A percentile compares a stretch with the other conserved stretches of the same genome.
Conservation (phyloP, 2,797 vertebrate species). For the Podarcis lilfordi region DNA sequence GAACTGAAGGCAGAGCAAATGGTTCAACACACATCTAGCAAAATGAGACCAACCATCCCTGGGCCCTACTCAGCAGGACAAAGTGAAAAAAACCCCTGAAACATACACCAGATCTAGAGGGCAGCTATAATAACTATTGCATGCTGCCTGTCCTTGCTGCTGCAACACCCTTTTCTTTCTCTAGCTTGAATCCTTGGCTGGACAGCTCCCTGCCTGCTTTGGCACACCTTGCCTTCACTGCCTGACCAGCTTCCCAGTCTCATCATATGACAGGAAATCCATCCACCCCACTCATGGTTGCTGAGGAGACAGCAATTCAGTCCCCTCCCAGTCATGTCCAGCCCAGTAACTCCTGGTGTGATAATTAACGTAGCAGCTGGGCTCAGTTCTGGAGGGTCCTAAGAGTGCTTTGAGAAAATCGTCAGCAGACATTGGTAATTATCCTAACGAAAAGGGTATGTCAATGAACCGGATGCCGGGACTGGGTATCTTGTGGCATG, state of each 20-base stretch:
- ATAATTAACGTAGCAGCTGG: neutral
- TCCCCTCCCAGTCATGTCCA: no score
- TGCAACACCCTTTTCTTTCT: neutral
- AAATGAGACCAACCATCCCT: neutral
- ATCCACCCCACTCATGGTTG: no score
- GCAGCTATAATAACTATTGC: no score
- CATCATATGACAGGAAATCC: no score
- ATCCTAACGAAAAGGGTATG: neutral
- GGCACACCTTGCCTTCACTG: neutral
- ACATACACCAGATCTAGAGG: neutral
- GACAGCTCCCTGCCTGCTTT: neutral
- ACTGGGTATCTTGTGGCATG: neutral
- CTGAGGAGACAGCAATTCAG: no score
- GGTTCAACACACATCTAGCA: neutral
- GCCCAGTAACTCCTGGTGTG: neutral
- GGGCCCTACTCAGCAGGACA: neutral
- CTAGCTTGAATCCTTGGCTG: neutral
- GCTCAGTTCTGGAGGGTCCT: neutral
- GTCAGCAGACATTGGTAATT: neutral
- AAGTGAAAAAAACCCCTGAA: neutral
- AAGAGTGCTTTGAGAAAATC: neutral
- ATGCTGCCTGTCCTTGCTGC: neutral
- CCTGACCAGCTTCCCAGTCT: no score
- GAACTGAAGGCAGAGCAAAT: neutral
- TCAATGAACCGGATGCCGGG: neutral